Percentiles rank a stretch among this genome's conserved stretches.
phyloP scores from a whole-genome alignment of 2,113 vertebrate species.

The Cnemophilus loriae region DNA sequence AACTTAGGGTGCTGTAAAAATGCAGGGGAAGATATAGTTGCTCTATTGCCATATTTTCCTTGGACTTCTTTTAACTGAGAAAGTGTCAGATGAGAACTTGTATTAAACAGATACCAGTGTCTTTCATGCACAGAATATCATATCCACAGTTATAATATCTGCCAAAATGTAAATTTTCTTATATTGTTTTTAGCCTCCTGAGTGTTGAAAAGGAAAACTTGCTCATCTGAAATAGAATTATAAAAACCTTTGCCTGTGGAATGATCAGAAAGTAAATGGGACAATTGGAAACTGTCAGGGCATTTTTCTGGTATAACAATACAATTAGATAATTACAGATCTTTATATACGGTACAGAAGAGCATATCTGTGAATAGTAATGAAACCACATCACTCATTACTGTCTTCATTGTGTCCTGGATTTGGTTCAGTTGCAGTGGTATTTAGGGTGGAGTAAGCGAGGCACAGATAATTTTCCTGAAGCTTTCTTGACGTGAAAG shows the following conservation, averaged over 20 bases:
- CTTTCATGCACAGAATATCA: not conserved
- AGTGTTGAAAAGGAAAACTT: not conserved
- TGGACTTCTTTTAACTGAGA: not conserved
- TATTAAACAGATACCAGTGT: not conserved
- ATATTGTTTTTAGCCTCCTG: not conserved
- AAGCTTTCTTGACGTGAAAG: not conserved
- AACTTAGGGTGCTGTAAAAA: not conserved
- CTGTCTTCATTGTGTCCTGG: not conserved
- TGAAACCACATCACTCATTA: not conserved
- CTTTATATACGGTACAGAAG: not conserved
- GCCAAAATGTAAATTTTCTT: not conserved
- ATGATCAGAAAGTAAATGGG: not conserved
- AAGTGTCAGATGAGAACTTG: not conserved
- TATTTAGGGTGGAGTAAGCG: rapidly evolving
- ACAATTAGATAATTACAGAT: not conserved
- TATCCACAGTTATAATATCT: not conserved
- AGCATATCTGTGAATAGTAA: not conserved
- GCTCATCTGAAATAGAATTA: not conserved
- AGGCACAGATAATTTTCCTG: not conserved
- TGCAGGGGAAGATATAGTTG: not conserved
- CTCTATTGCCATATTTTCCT: not conserved
- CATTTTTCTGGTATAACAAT: not conserved
- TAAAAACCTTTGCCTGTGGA: not conserved
- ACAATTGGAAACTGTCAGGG: not conserved
- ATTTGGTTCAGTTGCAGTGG: not conserved